phyloP scores from a whole-genome alignment of 2,113 vertebrate genomes.

The Anoura caudifer region DNA sequence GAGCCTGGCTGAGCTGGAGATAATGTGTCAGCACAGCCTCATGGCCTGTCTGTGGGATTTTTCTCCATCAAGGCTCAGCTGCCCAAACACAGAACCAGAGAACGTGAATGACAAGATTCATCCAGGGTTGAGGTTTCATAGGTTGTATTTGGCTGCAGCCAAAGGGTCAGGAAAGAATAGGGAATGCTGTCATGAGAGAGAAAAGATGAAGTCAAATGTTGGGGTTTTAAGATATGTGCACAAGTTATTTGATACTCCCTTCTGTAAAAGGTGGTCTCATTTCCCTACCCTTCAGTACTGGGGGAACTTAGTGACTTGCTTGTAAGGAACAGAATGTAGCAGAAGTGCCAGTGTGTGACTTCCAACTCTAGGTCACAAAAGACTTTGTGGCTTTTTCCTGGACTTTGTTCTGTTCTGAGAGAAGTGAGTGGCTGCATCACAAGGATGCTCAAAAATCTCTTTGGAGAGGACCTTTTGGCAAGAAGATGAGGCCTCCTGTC shows the following conservation, averaged over 20 bases:
- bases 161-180: too few relatives aligned
- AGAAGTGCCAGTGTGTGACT: neutral
- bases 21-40: fast-evolving
- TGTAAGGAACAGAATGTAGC: neutral
- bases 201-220: neutral
- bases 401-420: neutral
- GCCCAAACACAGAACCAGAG: neutral
- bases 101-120: neutral
- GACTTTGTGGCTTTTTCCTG: neutral
- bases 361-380: neutral
- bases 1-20: neutral
- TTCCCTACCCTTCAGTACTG: neutral
- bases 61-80: neutral
- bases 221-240: neutral
- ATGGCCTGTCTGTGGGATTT: neutral
- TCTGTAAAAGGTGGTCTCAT: neutral
- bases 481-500: neutral
- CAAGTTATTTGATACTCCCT: neutral
- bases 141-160: neutral
- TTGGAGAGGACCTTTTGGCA: neutral
- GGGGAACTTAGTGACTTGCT: neutral
- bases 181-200: neutral
- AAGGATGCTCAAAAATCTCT: neutral
- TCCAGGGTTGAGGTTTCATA: neutral
- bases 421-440: neutral